Conservation (phyloP, 2,888 invertebrate genomes). For the Parnassius orleans region DNA sequence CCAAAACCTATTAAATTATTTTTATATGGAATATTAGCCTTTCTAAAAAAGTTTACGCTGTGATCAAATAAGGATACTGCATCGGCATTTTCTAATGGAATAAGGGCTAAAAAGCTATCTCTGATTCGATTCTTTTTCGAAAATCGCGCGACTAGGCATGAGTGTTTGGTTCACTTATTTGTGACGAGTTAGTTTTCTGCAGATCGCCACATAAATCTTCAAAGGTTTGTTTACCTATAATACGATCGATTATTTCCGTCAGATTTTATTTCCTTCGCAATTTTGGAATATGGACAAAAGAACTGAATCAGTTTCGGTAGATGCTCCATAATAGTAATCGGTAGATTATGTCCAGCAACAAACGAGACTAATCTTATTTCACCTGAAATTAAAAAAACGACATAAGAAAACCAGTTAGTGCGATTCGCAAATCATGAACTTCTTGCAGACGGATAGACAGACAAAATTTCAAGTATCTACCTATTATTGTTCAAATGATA, state of each 20-base stretch:
- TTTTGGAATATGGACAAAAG: conserved; percentile 29
- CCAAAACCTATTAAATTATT: conserved; percentile 33
- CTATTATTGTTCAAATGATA: too few species aligned
- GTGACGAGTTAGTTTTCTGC: too few species aligned
- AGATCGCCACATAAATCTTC: too few species aligned
- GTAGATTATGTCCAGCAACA: conserved; percentile 20
- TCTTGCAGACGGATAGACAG: too few species aligned
- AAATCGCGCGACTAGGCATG: conserved; percentile 7
- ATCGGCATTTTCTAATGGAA: conserved; percentile 1
- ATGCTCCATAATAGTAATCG: conserved; percentile 29
- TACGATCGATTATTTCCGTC: too few species aligned
- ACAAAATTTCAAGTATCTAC: too few species aligned
- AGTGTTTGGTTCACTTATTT: background rate
- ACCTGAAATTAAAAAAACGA: conserved; percentile 15
- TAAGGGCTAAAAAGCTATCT: conserved; percentile 6
- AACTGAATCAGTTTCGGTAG: conserved; percentile 25
- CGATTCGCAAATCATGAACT: too few species aligned
- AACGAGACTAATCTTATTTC: conserved; percentile 28
- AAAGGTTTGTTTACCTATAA: too few species aligned
- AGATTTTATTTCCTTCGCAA: conserved; percentile 12
- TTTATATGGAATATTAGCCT: conserved; percentile 24
- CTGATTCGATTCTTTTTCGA: conserved; percentile 19
- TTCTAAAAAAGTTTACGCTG: conserved; percentile 23
- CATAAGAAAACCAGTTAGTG: too few species aligned
- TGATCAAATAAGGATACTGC: conserved; percentile 12